Conservation (phyloP, 1,140 invertebrate genomes). For the Plutomurus gul region DNA sequence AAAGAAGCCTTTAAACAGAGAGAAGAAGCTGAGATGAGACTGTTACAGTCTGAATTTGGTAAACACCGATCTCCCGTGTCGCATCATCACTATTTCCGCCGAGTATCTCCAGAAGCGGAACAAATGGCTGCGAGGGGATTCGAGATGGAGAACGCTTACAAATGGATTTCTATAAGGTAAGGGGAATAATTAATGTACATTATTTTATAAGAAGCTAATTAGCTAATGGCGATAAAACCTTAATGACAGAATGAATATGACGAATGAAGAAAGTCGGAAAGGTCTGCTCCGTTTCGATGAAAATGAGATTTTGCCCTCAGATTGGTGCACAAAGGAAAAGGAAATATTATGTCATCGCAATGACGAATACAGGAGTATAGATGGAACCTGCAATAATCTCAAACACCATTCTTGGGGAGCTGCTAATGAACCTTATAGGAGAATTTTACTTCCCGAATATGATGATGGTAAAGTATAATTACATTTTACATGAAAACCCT, state of each 20-base stretch:
- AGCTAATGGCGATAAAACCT: background rate
- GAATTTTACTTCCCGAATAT: constrained; percentile 31
- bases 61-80: background rate
- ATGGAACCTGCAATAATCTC: constrained; percentile 42
- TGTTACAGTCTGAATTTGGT: background rate
- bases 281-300: background rate
- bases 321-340: background rate
- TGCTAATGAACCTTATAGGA: constrained; percentile 10
- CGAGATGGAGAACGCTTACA: constrained; percentile 23
- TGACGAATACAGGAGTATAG: background rate
- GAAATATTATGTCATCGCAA: background rate
- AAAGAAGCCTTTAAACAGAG: background rate
- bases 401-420: constrained; percentile 24
- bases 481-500: too few relatives aligned
- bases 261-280: background rate
- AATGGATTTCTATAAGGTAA: constrained; percentile 14
- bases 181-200: background rate
- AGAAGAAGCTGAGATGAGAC: background rate
- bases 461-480: background rate
- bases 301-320: background rate
- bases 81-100: background rate
- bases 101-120: background rate
- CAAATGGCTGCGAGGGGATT: constrained; percentile 1
- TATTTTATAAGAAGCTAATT: background rate
- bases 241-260: background rate